phyloP scores from a whole-genome alignment of 2,113 vertebrate species.

The Phoxinus phoxinus region DNA sequence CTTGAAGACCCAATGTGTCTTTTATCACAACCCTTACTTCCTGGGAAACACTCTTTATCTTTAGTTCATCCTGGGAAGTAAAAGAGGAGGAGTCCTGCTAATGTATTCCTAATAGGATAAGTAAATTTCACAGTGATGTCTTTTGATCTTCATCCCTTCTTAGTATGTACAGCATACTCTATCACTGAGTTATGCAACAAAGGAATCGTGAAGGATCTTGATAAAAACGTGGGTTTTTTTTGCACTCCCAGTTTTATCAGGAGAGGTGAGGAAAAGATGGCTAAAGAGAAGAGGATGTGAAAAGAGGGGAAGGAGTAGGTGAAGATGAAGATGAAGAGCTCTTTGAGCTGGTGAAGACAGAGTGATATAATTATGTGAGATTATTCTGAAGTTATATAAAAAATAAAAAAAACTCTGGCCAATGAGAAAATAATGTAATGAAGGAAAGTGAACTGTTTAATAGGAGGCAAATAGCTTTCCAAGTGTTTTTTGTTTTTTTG shows the following conservation, averaged over 20 bases:
- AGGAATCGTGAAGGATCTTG: conserved; percentile 26
- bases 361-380: conserved; percentile 30
- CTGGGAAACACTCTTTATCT: neutral
- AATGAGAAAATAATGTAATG: conserved; percentile 5
- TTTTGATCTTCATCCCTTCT: conserved; percentile 38
- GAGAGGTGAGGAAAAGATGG: neutral
- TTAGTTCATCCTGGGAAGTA: neutral
- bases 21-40: neutral
- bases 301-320: conserved; percentile 27
- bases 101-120: conserved; percentile 50
- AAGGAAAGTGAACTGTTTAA: conserved; percentile 12
- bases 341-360: neutral
- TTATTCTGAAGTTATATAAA: neutral
- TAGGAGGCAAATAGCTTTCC: conserved; percentile 8
- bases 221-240: neutral
- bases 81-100: conserved; percentile 28
- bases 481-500: neutral
- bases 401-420: neutral
- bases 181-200: conserved; percentile 14
- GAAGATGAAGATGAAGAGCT: conserved; percentile 25
- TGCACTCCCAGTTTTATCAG: conserved; percentile 8
- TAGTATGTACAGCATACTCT: conserved; percentile 26
- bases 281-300: neutral
- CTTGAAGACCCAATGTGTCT: neutral
- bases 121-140: conserved; percentile 23